Base-by-base conservation (phyloP, 2,797 vertebrate species). In the Coreius guichenoti region DNA sequence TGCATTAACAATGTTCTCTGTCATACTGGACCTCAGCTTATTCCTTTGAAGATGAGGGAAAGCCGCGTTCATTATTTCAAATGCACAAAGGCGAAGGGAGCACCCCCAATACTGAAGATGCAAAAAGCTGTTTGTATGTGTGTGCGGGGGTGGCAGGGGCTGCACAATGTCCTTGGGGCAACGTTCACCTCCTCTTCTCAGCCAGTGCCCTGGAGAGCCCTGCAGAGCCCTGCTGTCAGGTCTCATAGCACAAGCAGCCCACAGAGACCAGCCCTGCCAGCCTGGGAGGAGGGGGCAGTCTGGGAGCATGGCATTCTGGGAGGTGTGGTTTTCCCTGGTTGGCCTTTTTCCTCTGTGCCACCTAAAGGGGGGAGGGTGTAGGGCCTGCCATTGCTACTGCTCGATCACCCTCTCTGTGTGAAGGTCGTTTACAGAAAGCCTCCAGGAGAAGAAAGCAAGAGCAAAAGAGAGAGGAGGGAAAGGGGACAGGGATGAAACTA, bases 211-310 rank as follows among this genome's bases (percentile, higher is more conserved):
- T 90, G 92, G 93, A 94, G 94, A 95, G 93, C 93, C 91, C 92
- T 94, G 93, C 93, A 94, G 94, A 95, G 93, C 93, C 91, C 92
- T 94, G 93, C 93, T 95, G 95, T 95, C 95, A 94, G 70, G 90
- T 95, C 94, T 94, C 92, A 95, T 95, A 93, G 91, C 81, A 86
- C 87, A 87, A 91, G 93, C 89, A 92, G 92, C 92, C 93, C 93
- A 94, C 92, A 93, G 93, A 90, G 93, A 92, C 91, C 80, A 84
- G 90, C 91, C 92, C 93, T 91, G 93, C 84, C 90, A 91, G 93
- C 92, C 89, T 92, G 90, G 89, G 91, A 87, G 90, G 91, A 85
- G 86, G 83, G 86, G 82, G 76, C 39, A 85, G 86, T 86, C 43
- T 81, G 84, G 45, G 73, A 54, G 79, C 80, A 90, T 94, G 92